phyloP scores from a whole-genome alignment of 2,888 invertebrate genomes.

The Oligia strigilis region DNA sequence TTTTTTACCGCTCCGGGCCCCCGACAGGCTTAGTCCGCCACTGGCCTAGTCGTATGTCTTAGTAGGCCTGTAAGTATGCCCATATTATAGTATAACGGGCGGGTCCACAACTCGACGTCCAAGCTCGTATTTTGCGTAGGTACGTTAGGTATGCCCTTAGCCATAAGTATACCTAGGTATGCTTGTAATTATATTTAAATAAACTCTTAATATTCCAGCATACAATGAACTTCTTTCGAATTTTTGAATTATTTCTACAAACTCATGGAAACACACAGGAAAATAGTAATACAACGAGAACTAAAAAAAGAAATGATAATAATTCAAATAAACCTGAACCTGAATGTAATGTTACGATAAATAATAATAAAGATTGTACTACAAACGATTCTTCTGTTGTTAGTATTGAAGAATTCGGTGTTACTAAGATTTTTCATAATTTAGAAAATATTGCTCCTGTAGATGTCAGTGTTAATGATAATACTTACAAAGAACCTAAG shows the following conservation, averaged over 20 bases:
- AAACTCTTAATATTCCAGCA: constrained; percentile 38
- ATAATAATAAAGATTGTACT: background rate
- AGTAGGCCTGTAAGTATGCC: background rate
- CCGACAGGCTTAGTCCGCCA: too few species aligned
- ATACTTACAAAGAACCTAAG: background rate
- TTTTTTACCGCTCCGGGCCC: too few species aligned
- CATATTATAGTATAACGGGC: background rate
- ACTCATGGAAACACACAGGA: background rate
- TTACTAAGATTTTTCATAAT: constrained; percentile 8
- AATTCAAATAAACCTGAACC: constrained; percentile 1
- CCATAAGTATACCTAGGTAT: background rate
- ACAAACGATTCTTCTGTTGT: background rate
- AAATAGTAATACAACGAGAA: background rate
- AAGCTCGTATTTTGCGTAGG: background rate
- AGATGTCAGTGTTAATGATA: constrained; percentile 1
- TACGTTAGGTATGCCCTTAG: background rate
- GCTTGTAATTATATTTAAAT: background rate
- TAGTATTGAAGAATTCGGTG: background rate
- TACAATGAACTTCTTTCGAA: constrained; percentile 47
- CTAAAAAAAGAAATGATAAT: background rate
- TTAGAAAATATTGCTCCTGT: constrained; percentile 32
- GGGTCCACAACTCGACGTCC: background rate
- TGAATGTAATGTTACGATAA: background rate
- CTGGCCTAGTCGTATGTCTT: too few species aligned
- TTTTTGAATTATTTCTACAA: constrained; percentile 26